Percentiles rank a stretch among this genome's conserved stretches.
Evolutionary conservation across 2,888 invertebrate genomes (phyloP).

Genomic region (Thelaira solivaga): DNA sequence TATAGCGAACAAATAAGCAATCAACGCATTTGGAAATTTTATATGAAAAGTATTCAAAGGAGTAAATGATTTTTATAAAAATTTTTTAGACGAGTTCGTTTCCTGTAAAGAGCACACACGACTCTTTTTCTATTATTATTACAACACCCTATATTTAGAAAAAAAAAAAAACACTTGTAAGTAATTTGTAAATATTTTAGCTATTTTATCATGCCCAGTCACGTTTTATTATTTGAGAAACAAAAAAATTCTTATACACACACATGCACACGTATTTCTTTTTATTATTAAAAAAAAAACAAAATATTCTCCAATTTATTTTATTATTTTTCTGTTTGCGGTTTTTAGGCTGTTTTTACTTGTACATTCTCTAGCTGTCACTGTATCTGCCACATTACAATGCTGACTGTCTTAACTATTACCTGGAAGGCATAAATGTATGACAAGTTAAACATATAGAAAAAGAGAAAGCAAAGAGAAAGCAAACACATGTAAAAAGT

Average conservation of each 20-base stretch:
- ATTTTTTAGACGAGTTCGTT: too few species aligned
- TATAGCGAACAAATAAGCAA: too few species aligned
- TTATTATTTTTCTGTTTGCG: conserved; percentile 21
- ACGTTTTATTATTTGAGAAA: conserved; percentile 72
- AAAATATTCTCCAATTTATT: conserved; percentile 45
- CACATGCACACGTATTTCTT: too few species aligned
- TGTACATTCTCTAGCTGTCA: background rate
- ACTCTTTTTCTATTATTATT: background rate
- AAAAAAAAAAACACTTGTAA: background rate
- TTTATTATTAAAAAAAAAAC: too few species aligned
- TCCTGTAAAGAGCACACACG: too few species aligned
- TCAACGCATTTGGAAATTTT: background rate
- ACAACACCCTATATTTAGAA: background rate
- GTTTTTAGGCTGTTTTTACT: background rate
- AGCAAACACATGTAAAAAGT: background rate
- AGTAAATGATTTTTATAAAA: too few species aligned
- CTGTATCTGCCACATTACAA: conserved; percentile 5
- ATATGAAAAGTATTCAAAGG: too few species aligned
- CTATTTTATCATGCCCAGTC: conserved; percentile 71
- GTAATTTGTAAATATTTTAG: conserved; percentile 2
- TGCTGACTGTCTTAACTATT: conserved; percentile 55
- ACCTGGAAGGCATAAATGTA: conserved; percentile 48
- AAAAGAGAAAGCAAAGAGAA: background rate
- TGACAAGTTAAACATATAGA: background rate
- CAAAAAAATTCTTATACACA: too few species aligned